Evolutionary conservation across 2,888 invertebrate genomes (phyloP), one percentile per base, ranked within the genome.

Genomic region (Pyralis farinalis): DNA sequence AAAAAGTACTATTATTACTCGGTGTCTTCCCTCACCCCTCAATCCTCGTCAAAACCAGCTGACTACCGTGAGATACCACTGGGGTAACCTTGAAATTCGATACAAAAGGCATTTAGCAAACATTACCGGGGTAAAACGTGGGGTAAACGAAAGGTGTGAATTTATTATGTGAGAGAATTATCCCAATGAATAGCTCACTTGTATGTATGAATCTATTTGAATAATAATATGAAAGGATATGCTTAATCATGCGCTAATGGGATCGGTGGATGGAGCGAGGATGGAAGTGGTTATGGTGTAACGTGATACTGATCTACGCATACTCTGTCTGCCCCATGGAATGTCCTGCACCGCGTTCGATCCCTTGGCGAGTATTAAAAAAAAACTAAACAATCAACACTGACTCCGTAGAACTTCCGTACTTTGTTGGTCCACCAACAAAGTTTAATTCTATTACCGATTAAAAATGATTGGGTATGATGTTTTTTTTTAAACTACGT

Each of bases 21-120:
- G n/a, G n/a, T n/a, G n/a, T n/a, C n/a, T n/a, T 29, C 7, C 5
- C 8, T n/a, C 12, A 9, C 30, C 37, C 37, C 30, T n/a, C 22
- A 22, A 8, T 29, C 37, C 22, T 29, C 30, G 37, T n/a, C n/a
- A n/a, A n/a, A n/a, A n/a, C 30, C 36, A 37, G 30, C 29, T 37
- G 37, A 30, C 37, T n/a, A 20, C 39, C 33, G 39, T 39, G 39
- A 33, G 39, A 39, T 16, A 10, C n/a, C n/a, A 7, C 10, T 11
- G 11, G 29, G 11, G 4, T 12, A 30, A 39, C 39, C 39, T 39
- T 39, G 39, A 39, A 25, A 38, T 32, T 16, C 4, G 25, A 38
- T 25, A 32, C 37, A 25, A 37, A 27, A 39, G 33, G 27, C 39
- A 28, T 39, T 39, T 39, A 39, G 39, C 39, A 39, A 39, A 39